Conservation (phyloP, 2,113 vertebrate genomes). For the Rousettus leschenaultii region DNA sequence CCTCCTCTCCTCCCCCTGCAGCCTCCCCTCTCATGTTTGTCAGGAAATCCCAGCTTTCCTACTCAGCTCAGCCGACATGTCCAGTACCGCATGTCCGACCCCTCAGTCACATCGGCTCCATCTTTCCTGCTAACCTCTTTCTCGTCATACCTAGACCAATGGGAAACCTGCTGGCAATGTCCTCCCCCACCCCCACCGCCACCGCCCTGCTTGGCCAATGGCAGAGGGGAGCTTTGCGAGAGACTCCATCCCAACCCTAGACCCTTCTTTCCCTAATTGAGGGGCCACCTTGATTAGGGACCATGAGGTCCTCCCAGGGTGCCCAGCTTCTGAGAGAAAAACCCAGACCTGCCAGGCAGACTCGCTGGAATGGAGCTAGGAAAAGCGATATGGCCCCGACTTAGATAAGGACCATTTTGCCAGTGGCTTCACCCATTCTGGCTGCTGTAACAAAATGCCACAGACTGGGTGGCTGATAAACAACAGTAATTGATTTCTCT, state of each 20-base stretch:
- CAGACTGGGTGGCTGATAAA: neutral
- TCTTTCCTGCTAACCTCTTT: neutral
- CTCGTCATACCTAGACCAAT: neutral
- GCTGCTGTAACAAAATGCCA: neutral
- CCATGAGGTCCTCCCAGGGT: neutral
- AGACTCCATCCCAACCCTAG: neutral
- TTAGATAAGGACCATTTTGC: neutral
- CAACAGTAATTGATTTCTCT: neutral
- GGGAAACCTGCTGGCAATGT: neutral
- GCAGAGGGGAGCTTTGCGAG: neutral
- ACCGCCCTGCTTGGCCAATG: neutral
- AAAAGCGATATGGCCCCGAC: neutral
- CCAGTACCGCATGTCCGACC: neutral
- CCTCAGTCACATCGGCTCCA: neutral
- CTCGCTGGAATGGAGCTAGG: neutral
- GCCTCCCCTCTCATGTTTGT: neutral
- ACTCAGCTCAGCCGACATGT: neutral
- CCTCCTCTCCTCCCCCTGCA: neutral
- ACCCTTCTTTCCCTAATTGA: neutral
- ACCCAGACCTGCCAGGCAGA: neutral
- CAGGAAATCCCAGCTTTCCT: neutral
- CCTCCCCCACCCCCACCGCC: neutral
- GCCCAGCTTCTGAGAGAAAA: neutral
- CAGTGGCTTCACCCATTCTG: neutral
- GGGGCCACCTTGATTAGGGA: neutral